Percentiles rank a stretch among this genome's conserved stretches.
phyloP scores from a whole-genome alignment of 2,113 vertebrate species.

The Marmota monax region DNA sequence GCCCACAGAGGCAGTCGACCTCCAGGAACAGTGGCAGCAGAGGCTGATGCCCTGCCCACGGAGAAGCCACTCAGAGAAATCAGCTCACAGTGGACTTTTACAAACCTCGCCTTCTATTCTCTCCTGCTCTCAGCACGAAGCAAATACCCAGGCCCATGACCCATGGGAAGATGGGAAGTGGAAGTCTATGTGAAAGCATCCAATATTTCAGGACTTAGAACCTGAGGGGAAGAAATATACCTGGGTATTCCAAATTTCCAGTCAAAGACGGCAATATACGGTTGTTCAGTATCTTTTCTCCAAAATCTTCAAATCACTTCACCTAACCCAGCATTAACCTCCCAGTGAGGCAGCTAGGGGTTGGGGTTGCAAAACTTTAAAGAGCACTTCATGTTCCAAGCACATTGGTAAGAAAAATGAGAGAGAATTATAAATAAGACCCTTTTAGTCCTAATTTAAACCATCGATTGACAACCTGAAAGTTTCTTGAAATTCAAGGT shows the following conservation, averaged over 20 bases:
- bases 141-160: background rate
- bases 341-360: background rate
- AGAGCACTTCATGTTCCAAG: background rate
- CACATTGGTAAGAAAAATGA: background rate
- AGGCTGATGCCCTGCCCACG: background rate
- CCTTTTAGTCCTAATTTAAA: background rate
- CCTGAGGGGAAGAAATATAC: background rate
- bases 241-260: background rate
- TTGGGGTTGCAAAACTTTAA: background rate
- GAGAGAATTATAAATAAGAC: background rate
- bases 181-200: background rate
- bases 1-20: background rate
- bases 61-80: background rate
- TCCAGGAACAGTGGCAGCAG: background rate
- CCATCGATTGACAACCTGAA: background rate
- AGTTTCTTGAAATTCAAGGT: slow-evolving; percentile 6
- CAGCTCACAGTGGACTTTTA: fast-evolving
- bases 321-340: background rate
- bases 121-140: background rate
- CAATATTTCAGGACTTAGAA: background rate
- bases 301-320: background rate
- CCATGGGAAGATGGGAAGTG: background rate
- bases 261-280: background rate
- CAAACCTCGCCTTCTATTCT: background rate
- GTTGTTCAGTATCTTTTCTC: background rate